Evolutionary conservation across 2,888 invertebrate genomes (phyloP).

Genomic region (Xestia ashworthii): DNA sequence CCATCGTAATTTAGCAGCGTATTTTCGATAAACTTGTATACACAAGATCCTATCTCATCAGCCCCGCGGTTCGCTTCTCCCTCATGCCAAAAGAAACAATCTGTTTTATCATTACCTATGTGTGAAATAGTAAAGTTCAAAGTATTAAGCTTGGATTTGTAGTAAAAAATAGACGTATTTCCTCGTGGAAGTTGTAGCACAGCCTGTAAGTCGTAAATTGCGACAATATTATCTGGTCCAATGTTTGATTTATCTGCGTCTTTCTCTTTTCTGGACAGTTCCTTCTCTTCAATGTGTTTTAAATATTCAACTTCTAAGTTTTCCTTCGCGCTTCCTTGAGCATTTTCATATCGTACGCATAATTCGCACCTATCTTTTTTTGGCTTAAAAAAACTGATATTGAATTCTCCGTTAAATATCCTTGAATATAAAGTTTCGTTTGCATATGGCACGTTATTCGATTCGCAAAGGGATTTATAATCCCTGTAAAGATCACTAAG

Average conservation of each 20-base stretch:
- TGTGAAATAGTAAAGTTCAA: constrained; percentile 3
- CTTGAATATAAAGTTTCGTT: constrained; percentile 8
- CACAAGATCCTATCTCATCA: constrained; percentile 6
- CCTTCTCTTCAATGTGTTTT: constrained; percentile 7
- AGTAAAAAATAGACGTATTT: constrained; percentile 8
- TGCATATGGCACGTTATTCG: constrained; percentile 4
- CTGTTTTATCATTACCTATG: constrained; percentile 5
- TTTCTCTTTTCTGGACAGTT: constrained; percentile 1
- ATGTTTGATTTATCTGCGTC: background rate
- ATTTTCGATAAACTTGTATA: constrained; percentile 3
- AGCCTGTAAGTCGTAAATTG: background rate
- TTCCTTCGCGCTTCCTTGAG: background rate
- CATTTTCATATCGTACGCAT: constrained; percentile 3
- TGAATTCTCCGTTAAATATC: constrained; percentile 1
- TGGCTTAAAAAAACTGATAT: constrained; percentile 7
- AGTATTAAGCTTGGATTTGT: constrained; percentile 10
- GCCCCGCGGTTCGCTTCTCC: constrained; percentile 10
- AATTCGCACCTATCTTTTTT: constrained; percentile 8
- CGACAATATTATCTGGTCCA: constrained; percentile 5
- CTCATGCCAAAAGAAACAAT: constrained; percentile 8
- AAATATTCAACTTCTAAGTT: constrained; percentile 3
- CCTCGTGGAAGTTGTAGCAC: constrained; percentile 9
- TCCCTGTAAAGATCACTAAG: constrained; percentile 9
- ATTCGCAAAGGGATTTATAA: constrained; percentile 4
- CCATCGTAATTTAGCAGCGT: background rate